A percentile compares a stretch with the other conserved stretches of the same genome.
These are phyloP conservation scores for Cydia strobilella DNA, from an alignment of 1,140 invertebrate species.

Conservation along the genomic window DNA sequence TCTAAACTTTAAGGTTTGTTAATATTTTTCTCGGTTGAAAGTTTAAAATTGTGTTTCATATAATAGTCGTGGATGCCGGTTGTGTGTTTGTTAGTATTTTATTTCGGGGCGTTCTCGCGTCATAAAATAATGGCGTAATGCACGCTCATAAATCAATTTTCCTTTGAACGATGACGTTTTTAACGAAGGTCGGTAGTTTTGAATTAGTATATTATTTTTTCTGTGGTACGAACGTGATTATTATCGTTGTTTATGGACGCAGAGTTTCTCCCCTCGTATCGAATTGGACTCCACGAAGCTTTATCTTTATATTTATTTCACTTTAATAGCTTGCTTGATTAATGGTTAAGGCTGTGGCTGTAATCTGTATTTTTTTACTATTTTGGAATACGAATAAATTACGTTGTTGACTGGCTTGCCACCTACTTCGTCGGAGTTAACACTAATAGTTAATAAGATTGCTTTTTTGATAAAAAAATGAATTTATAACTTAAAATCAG, in stretches of 20 bases:
- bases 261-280: conserved; percentile 25
- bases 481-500: no score
- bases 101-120: conserved; percentile 76
- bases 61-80: conserved; percentile 77
- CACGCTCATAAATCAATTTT: conserved; percentile 75
- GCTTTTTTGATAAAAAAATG: background rate
- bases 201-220: conserved; percentile 66
- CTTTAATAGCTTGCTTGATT: conserved; percentile 24
- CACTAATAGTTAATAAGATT: conserved; percentile 1
- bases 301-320: conserved; percentile 28
- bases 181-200: conserved; percentile 70
- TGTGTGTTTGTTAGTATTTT: conserved; percentile 79
- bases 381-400: conserved; percentile 24
- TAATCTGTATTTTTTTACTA: conserved; percentile 26
- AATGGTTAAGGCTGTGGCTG: conserved; percentile 23
- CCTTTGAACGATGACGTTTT: conserved; percentile 71
- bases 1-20: conserved; percentile 18
- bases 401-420: conserved; percentile 9
- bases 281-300: conserved; percentile 26
- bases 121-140: conserved; percentile 79
- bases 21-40: conserved; percentile 30
- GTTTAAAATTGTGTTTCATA: conserved; percentile 45
- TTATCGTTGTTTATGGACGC: conserved; percentile 55
- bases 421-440: conserved; percentile 17
- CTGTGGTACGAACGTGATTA: conserved; percentile 50